Conservation (phyloP, 1,140 invertebrate species). For the Papilio xuthus region DNA sequence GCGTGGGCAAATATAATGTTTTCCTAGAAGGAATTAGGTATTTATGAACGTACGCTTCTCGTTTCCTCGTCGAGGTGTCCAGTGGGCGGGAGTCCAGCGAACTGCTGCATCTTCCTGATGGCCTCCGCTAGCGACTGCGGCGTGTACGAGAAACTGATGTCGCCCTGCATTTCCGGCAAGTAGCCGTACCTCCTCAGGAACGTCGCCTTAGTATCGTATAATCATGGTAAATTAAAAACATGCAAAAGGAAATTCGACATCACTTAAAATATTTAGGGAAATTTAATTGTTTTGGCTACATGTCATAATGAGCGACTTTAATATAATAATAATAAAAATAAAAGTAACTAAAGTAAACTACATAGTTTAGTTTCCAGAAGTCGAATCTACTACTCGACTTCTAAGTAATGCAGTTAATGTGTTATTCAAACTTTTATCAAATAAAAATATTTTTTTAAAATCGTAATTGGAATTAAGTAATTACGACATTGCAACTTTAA, state of each 20-base stretch:
- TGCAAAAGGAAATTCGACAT: too few species aligned
- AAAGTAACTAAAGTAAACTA: too few species aligned
- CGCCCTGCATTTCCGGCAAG: constrained; percentile 70
- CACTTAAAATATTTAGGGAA: too few species aligned
- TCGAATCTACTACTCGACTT: background rate
- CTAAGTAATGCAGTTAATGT: background rate
- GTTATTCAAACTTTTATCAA: too few species aligned
- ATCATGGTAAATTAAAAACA: too few species aligned
- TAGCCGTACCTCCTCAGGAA: constrained; percentile 86
- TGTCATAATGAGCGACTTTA: too few species aligned
- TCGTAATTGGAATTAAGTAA: too few species aligned
- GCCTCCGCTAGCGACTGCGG: constrained; percentile 82
- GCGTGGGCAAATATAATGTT: background rate
- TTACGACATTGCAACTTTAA: background rate
- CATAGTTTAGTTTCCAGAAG: background rate
- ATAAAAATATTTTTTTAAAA: too few species aligned
- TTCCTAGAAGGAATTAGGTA: background rate
- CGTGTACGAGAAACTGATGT: constrained; percentile 81
- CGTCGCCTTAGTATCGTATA: constrained; percentile 73
- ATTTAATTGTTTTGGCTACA: too few species aligned
- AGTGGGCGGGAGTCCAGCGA: constrained; percentile 85
- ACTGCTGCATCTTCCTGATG: constrained; percentile 85
- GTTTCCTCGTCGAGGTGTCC: constrained; percentile 84
- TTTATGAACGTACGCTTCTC: constrained; percentile 61
- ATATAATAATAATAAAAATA: too few species aligned